These are phyloP conservation scores for Cotesia vestalis DNA, from an alignment of 1,140 invertebrate species.

Conservation along the genomic window DNA sequence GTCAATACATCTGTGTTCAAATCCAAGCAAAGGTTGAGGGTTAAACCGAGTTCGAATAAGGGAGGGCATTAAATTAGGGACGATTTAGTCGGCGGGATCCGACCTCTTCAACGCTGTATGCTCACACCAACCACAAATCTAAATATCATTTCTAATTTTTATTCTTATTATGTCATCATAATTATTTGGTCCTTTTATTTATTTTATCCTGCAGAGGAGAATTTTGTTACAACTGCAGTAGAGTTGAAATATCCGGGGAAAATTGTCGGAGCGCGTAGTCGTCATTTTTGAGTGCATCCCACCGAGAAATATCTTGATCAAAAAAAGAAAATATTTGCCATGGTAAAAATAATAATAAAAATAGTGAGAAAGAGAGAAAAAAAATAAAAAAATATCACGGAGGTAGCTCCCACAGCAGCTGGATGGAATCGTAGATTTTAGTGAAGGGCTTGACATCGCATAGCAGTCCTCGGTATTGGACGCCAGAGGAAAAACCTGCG, in stretches of 20 bases:
- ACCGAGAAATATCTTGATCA: constrained; percentile 14
- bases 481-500: constrained; percentile 20
- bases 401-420: constrained; percentile 6
- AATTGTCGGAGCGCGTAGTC: constrained; percentile 14
- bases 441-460: constrained; percentile 13
- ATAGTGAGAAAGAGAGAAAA: constrained; percentile 4
- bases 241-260: not conserved
- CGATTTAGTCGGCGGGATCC: constrained; percentile 17
- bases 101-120: constrained; percentile 12
- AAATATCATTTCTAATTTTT: not conserved
- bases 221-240: not conserved
- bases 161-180: not conserved
- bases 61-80: constrained; percentile 20
- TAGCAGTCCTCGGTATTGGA: constrained; percentile 6
- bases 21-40: not conserved
- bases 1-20: not conserved
- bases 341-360: constrained; percentile 3
- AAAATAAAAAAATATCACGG: not conserved
- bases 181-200: not conserved
- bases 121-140: not conserved
- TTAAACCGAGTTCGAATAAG: not conserved
- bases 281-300: constrained; percentile 13
- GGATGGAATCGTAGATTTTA: constrained; percentile 24
- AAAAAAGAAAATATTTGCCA: not conserved
- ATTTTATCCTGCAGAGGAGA: not conserved